Percentiles rank a stretch among this genome's conserved stretches.
Conservation (phyloP, 2,797 vertebrate genomes). For the Cephalopachus bancanus region DNA sequence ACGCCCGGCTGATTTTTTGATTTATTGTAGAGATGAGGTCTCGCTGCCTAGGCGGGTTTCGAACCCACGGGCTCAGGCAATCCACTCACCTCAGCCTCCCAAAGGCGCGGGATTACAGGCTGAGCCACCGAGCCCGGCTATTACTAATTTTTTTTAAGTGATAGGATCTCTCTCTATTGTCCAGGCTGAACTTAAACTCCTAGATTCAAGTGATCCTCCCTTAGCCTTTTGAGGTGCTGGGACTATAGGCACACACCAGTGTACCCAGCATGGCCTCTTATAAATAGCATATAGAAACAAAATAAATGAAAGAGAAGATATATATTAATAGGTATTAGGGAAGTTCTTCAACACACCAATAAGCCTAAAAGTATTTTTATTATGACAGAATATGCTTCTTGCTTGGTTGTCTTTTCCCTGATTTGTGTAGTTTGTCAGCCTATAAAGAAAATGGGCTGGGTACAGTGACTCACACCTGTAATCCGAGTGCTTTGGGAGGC, state of each 20-base stretch:
- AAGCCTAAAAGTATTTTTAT: constrained; percentile 8
- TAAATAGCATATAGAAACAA: constrained; percentile 59
- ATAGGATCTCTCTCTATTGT: neutral
- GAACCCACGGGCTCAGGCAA: too few species aligned
- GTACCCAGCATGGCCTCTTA: neutral
- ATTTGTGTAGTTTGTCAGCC: constrained; percentile 27
- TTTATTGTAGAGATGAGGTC: too few species aligned
- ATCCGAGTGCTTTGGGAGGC: neutral
- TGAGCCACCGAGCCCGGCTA: too few species aligned
- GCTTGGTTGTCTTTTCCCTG: constrained; percentile 39
- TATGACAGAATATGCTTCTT: constrained; percentile 29
- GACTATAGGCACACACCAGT: neutral
- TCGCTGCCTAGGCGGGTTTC: too few species aligned
- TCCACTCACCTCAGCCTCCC: too few species aligned
- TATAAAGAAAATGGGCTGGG: constrained; percentile 28
- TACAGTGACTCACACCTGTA: neutral
- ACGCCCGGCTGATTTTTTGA: too few species aligned
- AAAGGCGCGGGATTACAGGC: too few species aligned
- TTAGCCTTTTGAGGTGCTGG: neutral
- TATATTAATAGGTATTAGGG: neutral
- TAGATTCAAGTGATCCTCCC: neutral
- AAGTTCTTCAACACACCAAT: constrained; percentile 32
- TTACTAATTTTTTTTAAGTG: neutral
- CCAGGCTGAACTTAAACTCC: neutral
- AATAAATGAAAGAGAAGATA: constrained; percentile 15